phyloP scores from a whole-genome alignment of 2,888 invertebrate genomes.

The Eristalis arbustorum region DNA sequence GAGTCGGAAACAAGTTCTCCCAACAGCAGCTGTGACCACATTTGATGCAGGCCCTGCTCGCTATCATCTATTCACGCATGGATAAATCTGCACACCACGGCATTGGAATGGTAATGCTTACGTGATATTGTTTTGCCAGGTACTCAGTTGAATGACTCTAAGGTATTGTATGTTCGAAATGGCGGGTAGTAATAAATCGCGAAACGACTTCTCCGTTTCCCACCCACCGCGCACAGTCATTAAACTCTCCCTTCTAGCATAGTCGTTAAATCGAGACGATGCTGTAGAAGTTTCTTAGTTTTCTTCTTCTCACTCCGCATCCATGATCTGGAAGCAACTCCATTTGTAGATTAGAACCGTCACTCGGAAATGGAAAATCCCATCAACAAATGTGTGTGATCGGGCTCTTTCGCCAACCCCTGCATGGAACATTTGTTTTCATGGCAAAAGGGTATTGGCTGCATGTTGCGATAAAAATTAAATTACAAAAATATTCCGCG shows the following conservation, averaged over 20 bases:
- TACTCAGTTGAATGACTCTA: constrained; percentile 32
- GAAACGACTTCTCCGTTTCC: constrained; percentile 11
- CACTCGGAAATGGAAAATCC: neutral
- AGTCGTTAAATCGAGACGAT: neutral
- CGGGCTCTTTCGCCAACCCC: neutral
- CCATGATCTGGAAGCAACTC: neutral
- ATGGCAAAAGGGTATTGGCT: neutral
- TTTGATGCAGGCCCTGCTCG: constrained; percentile 34
- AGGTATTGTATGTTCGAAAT: constrained; percentile 8
- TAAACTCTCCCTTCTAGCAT: neutral
- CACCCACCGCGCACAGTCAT: neutral
- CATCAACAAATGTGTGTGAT: neutral
- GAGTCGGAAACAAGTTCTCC: constrained; percentile 12
- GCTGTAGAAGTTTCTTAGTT: neutral
- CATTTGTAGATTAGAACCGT: neutral
- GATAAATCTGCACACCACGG: constrained; percentile 52
- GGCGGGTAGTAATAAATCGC: constrained; percentile 14
- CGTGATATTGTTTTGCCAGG: constrained; percentile 20
- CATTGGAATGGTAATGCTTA: constrained; percentile 23
- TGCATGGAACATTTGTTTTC: neutral
- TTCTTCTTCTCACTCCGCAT: neutral
- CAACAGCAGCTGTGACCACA: constrained; percentile 22
- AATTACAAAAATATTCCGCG: neutral
- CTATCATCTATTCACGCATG: constrained; percentile 60
- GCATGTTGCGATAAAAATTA: neutral